A percentile compares a stretch with the other conserved stretches of the same genome.
Conservation (phyloP, 2,797 vertebrate species). For the Falco cherrug region DNA sequence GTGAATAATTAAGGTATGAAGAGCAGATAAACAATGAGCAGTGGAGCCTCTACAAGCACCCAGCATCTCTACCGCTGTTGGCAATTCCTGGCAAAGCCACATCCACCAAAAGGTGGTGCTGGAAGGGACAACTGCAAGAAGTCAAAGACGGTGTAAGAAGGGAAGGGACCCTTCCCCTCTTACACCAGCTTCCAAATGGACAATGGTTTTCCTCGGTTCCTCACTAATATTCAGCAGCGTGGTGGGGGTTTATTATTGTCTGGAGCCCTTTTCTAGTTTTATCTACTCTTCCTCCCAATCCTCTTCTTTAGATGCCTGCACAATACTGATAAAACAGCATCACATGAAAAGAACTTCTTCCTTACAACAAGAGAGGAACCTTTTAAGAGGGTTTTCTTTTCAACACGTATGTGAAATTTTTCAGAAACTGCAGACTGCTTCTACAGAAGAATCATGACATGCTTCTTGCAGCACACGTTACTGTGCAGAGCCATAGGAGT, state of each 20-base stretch:
- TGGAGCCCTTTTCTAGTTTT: neutral
- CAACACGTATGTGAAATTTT: fast-evolving
- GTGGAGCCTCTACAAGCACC: neutral
- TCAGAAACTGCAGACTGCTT: neutral
- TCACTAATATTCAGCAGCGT: fast-evolving
- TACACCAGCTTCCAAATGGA: neutral
- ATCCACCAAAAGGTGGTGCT: neutral
- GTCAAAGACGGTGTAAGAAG: fast-evolving
- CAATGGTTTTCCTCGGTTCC: neutral
- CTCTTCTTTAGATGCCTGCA: neutral
- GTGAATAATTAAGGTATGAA: neutral
- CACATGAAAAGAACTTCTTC: neutral
- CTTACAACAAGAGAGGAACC: neutral
- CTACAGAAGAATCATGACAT: fast-evolving
- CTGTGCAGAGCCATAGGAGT: neutral
- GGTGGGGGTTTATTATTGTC: too few species aligned
- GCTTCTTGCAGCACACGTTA: neutral
- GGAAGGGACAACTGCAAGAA: neutral
- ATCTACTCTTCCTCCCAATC: neutral
- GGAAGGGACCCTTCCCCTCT: neutral
- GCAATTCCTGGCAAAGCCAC: neutral
- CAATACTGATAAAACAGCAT: neutral
- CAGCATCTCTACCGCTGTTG: fast-evolving
- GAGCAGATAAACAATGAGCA: neutral
- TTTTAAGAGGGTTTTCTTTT: neutral